A percentile compares a stretch with the other conserved stretches of the same genome.
These are phyloP conservation scores for Gymnocypris eckloni DNA, from an alignment of 2,797 vertebrate genomes.

Conservation along the genomic window DNA sequence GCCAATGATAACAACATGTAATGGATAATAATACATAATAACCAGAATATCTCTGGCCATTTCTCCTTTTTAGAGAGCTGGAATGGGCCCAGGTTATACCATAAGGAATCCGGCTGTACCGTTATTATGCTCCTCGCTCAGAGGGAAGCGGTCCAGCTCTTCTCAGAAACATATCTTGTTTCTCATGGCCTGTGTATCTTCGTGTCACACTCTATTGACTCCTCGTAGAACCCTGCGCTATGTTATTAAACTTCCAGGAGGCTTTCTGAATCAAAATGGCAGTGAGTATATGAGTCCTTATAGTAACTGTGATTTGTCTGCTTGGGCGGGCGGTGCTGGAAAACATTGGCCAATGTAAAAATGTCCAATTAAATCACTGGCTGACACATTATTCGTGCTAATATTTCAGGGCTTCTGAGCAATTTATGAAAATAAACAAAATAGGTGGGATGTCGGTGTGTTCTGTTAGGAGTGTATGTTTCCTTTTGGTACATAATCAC, in stretches of 20 bases:
- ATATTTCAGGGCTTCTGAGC: slow-evolving; percentile 46
- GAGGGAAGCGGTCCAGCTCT: slow-evolving; percentile 30
- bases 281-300: slow-evolving; percentile 31
- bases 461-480: slow-evolving; percentile 58
- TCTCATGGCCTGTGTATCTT: slow-evolving; percentile 44
- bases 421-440: slow-evolving; percentile 50
- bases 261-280: slow-evolving; percentile 46
- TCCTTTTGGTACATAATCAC: slow-evolving; percentile 42
- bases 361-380: slow-evolving; percentile 62
- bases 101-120: slow-evolving; percentile 39
- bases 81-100: slow-evolving; percentile 59
- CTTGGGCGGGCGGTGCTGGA: slow-evolving; percentile 55
- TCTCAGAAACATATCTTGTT: slow-evolving; percentile 28
- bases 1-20: slow-evolving; percentile 70
- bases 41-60: slow-evolving; percentile 65
- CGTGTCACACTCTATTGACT: slow-evolving; percentile 42
- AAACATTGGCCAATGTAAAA: slow-evolving; percentile 61
- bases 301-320: slow-evolving; percentile 55
- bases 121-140: slow-evolving; percentile 19
- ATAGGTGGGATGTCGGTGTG: slow-evolving; percentile 34
- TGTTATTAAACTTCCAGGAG: slow-evolving; percentile 46
- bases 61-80: slow-evolving; percentile 66
- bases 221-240: slow-evolving; percentile 4
- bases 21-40: slow-evolving; percentile 71
- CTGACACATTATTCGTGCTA: slow-evolving; percentile 60